phyloP scores from a whole-genome alignment of 2,797 vertebrate genomes.

The Threskiornis aethiopicus region DNA sequence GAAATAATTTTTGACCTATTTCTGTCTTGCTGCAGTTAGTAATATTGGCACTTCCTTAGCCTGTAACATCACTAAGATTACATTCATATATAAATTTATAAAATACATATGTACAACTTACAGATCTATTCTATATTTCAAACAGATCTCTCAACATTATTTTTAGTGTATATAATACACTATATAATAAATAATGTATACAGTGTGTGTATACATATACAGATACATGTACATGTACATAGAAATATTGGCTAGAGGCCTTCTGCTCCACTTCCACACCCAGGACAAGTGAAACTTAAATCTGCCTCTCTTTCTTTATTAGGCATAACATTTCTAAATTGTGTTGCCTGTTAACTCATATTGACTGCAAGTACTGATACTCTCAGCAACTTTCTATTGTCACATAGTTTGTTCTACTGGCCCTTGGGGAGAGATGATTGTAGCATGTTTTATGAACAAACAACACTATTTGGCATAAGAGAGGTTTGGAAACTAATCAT shows the following conservation, averaged over 20 bases:
- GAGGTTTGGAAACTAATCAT: conserved; percentile 1
- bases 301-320: background rate
- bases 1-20: background rate
- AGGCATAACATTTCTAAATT: background rate
- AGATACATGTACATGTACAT: too few relatives aligned
- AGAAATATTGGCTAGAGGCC: background rate
- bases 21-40: background rate
- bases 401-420: background rate
- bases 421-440: background rate
- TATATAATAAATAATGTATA: background rate
- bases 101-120: background rate
- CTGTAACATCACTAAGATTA: background rate
- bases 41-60: background rate
- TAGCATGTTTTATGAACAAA: background rate
- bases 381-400: background rate
- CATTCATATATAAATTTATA: background rate
- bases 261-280: background rate
- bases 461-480: background rate
- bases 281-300: background rate
- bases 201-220: too few relatives aligned
- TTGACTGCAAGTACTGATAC: background rate
- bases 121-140: background rate
- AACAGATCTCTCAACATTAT: background rate
- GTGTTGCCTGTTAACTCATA: background rate
- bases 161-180: background rate